Conservation (phyloP, 1,140 invertebrate genomes). For the Schlechtendalia chinensis region DNA sequence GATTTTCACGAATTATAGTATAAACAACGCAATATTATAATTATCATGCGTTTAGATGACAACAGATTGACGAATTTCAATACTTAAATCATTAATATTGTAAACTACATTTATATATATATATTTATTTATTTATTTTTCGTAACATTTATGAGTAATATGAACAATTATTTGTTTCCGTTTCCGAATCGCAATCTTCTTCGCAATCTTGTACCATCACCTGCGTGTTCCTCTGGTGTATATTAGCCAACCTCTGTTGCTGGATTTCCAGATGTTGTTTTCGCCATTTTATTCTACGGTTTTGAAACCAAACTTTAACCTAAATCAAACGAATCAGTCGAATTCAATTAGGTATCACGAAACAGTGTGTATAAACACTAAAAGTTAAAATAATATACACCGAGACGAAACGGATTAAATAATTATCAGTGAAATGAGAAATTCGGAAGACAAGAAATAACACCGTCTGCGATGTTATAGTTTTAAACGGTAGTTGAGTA, state of each 20-base stretch:
- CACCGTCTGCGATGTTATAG: too few relatives aligned
- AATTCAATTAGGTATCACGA: too few relatives aligned
- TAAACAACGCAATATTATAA: neutral
- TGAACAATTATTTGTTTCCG: slow-evolving; percentile 40
- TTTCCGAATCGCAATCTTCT: slow-evolving; percentile 32
- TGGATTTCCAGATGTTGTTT: slow-evolving; percentile 90
- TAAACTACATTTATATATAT: neutral
- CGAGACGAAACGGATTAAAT: too few relatives aligned
- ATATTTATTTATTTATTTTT: too few relatives aligned
- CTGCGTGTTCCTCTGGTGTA: slow-evolving; percentile 61
- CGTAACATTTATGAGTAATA: slow-evolving; percentile 27
- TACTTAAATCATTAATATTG: neutral
- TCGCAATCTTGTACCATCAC: slow-evolving; percentile 53
- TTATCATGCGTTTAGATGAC: neutral
- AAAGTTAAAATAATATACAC: too few relatives aligned
- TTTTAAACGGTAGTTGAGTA: too few relatives aligned
- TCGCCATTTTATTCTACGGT: slow-evolving; percentile 92
- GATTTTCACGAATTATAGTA: neutral
- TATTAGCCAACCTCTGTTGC: slow-evolving; percentile 77
- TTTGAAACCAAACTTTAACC: slow-evolving; percentile 98
- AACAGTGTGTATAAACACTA: too few relatives aligned
- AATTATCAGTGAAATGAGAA: neutral
- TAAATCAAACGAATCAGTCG: slow-evolving; percentile 56
- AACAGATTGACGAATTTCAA: neutral
- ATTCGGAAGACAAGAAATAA: neutral